Base-by-base conservation (phyloP, 2,888 invertebrate genomes). In the Rhabditoides inermis region DNA sequence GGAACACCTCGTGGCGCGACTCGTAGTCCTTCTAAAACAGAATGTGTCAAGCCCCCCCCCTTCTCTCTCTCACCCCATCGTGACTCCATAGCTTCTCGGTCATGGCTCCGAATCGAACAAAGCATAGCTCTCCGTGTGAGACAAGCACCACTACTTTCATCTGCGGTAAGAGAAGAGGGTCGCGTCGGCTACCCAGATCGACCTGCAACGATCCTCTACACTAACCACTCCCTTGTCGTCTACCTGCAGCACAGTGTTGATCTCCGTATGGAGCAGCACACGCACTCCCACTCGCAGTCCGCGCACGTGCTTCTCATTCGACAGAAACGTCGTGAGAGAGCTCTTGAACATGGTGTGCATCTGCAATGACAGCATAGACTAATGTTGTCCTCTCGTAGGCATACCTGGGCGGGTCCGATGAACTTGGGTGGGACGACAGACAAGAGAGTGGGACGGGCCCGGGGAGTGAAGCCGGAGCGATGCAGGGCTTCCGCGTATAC, bases 121-220 rank as follows among this genome's bases (percentile, higher is more conserved):
- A 15, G 20, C 18, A n/a, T 20, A 45, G 35, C 7, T 45, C 18
- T 6, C 45, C 45, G 20, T 45, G 32, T 20, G 28, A 32, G 2
- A 45, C 35, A 25, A 45, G 23, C 12, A 45, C 25, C 18, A 32
- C 25, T 18, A 32, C 45, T 25, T 45, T 45, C 45, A 45, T 18
- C 30, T 45, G 45, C 18, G 45, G 18, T 5, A 28, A 40, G 30
- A 41, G 26, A 18, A 28, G 18, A 6, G 23, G n/a, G 15, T 48
- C 48, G 5, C 22, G 15, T 22, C 36, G 12, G 22, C 20, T 48
- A 22, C 39, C 45, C 18, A 45, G 5, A 15, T 28, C 47, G n/a
- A 18, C 32, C 36, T 49, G 15, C 20, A 37, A 10, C 39, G 6
- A 39, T 18, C 39, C 18, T n/a, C 39, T n/a, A 6, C 18, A 39